Base-by-base conservation (phyloP, 1,140 invertebrate species). In the Conus betulinus region DNA sequence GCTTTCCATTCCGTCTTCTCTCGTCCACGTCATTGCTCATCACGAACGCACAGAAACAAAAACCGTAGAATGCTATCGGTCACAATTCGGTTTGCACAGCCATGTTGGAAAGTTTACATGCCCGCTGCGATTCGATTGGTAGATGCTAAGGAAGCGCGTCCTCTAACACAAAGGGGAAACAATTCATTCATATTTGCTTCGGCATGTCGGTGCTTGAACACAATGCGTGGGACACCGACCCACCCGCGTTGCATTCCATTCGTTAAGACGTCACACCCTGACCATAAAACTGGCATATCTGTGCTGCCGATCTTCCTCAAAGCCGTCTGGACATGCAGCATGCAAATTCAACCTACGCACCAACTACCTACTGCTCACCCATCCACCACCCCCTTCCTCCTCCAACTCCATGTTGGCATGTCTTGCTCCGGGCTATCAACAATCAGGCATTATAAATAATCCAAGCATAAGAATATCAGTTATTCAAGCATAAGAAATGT, bases 31-130 rank as follows among this genome's bases (percentile, higher is more conserved):
- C 91, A 93, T 91, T 89, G 88, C 89, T 88, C 39, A 55, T 71
- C 60, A 51, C 52, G 74, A 79, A 52, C 27, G 7, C 51, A 17
- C 51, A 39, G 52, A 86, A n/a, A 85, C 23, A 53, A 60, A 83
- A 85, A 55, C 23, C 8, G 10, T 10, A 55, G 23, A 7, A 53
- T 74, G 20, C n/a, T 71, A 71, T n/a, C 20, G 83, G 20, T n/a
- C 52, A 83, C 23, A 23, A 25, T 63, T 85, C 89, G 84, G 91
- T 91, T 90, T 90, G 25, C 27, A 87, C 92, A 53, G 88, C 92
- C 92, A 93, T 93, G 89, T 92, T 93, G 60, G 63, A 88, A 88
- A 83, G 90, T 92, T 92, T 90, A 74, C 89, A 89, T 91, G 89
- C 89, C 88, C 88, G 88, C 91, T 91, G 88, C 81, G 57, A 84